A percentile compares a stretch with the other conserved stretches of the same genome.
Evolutionary conservation across 2,113 vertebrate genomes (phyloP).

Genomic region (Phoenicopterus ruber): DNA sequence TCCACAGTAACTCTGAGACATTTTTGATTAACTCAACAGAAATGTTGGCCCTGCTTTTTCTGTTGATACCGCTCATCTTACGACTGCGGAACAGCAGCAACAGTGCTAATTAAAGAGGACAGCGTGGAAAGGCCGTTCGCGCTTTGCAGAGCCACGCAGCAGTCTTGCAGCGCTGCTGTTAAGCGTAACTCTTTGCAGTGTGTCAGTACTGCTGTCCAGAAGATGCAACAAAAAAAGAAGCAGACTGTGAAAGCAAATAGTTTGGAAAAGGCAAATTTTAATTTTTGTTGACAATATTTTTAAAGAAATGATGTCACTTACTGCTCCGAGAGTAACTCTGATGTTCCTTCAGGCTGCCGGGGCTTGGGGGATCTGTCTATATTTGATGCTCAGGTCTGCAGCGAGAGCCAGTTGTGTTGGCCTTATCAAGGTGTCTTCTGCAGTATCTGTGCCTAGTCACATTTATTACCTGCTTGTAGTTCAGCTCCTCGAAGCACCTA

Average conservation of each 20-base stretch:
- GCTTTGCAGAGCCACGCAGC: rapidly evolving
- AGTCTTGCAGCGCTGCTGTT: background rate
- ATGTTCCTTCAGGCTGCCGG: background rate
- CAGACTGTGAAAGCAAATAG: background rate
- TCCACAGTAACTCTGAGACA: background rate
- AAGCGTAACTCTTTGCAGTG: background rate
- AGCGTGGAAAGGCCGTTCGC: background rate
- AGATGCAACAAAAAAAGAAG: background rate
- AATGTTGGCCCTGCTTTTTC: background rate
- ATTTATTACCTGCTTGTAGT: background rate
- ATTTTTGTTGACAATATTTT: background rate
- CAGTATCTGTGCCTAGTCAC: background rate
- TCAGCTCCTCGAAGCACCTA: background rate
- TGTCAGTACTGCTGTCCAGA: background rate
- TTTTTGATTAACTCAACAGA: background rate
- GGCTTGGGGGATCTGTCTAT: background rate
- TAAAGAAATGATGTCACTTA: background rate
- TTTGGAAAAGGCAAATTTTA: background rate
- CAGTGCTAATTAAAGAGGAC: background rate
- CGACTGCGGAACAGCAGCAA: background rate
- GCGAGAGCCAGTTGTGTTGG: background rate
- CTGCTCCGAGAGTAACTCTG: background rate
- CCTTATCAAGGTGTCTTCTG: background rate
- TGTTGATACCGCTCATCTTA: background rate
- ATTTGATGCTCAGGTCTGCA: background rate